Conservation (phyloP, 2,888 invertebrate genomes). For the Sesia bembeciformis region DNA sequence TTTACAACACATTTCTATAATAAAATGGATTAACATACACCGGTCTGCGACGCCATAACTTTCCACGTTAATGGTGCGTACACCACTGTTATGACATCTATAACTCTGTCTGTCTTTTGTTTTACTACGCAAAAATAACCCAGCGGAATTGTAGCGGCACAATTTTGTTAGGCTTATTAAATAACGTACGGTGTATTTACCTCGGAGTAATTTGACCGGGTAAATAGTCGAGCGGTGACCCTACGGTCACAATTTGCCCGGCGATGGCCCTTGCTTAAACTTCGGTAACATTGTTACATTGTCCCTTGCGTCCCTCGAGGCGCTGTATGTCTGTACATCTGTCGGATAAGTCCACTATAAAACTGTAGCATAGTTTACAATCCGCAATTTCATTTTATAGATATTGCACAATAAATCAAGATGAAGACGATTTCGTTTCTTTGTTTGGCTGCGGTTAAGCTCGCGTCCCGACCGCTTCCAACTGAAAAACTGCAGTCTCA, state of each 20-base stretch:
- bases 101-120: constrained; percentile 28
- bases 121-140: constrained; percentile 27
- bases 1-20: constrained; percentile 45
- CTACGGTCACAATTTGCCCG: constrained; percentile 58
- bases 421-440: constrained; percentile 37
- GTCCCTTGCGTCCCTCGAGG: constrained; percentile 57
- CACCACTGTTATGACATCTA: constrained; percentile 39
- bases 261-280: constrained; percentile 58
- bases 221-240: constrained; percentile 55
- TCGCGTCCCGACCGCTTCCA: constrained; percentile 25
- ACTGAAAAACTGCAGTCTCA: constrained; percentile 43
- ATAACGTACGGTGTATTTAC: constrained; percentile 48
- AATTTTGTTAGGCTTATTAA: constrained; percentile 37
- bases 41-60: constrained; percentile 44
- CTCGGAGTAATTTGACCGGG: constrained; percentile 48
- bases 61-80: constrained; percentile 48
- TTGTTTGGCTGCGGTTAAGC: constrained; percentile 23
- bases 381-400: constrained; percentile 56
- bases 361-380: constrained; percentile 50
- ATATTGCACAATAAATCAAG: constrained; percentile 51
- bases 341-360: constrained; percentile 52
- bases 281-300: constrained; percentile 62
- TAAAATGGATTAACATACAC: constrained; percentile 44
- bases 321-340: constrained; percentile 57
- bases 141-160: constrained; percentile 15